These are phyloP conservation scores for Hylyphantes graminicola DNA, from an alignment of 1,140 invertebrate species.

Conservation along the genomic window DNA sequence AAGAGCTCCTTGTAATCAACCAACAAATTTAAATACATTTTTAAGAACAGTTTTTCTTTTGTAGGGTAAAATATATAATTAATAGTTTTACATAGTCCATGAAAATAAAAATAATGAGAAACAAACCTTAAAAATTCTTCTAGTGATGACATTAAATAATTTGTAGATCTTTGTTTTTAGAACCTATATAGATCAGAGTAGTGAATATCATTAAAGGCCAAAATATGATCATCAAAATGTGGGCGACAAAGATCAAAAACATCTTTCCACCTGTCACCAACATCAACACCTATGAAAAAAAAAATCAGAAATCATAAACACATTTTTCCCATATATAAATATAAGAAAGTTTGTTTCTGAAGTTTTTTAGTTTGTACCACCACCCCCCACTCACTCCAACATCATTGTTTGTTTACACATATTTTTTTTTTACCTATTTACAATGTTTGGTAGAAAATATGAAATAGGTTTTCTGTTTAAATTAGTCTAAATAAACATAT, in stretches of 20 bases:
- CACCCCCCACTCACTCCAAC: too few relatives aligned
- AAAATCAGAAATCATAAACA: not conserved
- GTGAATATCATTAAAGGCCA: conserved; percentile 74
- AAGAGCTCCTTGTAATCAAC: too few relatives aligned
- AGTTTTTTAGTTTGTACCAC: not conserved
- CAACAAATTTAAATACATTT: too few relatives aligned
- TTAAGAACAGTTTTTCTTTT: too few relatives aligned
- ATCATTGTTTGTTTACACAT: too few relatives aligned
- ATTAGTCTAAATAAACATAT: too few relatives aligned
- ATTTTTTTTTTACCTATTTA: too few relatives aligned
- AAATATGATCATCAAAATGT: conserved; percentile 71
- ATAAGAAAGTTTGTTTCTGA: not conserved
- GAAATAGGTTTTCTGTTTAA: too few relatives aligned
- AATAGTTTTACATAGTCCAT: too few relatives aligned
- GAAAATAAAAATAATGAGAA: too few relatives aligned
- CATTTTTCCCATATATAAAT: not conserved
- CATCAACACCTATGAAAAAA: conserved; percentile 29
- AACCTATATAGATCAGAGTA: conserved; percentile 69
- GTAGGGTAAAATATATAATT: too few relatives aligned
- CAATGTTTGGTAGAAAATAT: too few relatives aligned
- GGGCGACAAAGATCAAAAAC: conserved; percentile 66
- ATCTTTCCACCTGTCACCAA: conserved; percentile 68
- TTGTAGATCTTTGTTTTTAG: conserved; percentile 64
- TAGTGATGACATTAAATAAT: conserved; percentile 66
- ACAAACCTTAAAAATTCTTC: conserved; percentile 66